Conservation (phyloP, 1,140 invertebrate genomes). For the Polyergus mexicanus region DNA sequence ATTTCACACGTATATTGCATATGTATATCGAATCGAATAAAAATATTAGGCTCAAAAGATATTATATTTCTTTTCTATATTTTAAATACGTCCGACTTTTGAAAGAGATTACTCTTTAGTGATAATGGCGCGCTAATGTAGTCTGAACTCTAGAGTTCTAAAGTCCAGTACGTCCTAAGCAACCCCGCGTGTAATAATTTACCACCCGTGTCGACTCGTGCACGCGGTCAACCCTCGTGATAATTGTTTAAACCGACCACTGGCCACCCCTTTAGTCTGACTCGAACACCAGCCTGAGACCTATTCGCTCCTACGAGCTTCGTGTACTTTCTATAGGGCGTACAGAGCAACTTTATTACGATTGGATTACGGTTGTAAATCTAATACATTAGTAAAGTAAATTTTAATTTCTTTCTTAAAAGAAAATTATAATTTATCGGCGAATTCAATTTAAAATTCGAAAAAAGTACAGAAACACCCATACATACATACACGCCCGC, state of each 20-base stretch:
- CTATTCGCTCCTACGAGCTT: constrained; percentile 72
- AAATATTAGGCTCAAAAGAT: too few relatives aligned
- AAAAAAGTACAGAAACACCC: neutral
- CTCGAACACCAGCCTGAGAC: constrained; percentile 75
- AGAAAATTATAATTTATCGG: neutral
- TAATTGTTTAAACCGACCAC: constrained; percentile 87
- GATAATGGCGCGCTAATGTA: constrained; percentile 58
- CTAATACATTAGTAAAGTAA: constrained; percentile 4
- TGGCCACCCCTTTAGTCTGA: constrained; percentile 81
- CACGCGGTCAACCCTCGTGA: constrained; percentile 83
- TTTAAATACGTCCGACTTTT: constrained; percentile 16
- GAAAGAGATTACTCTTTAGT: constrained; percentile 44
- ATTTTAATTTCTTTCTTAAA: neutral
- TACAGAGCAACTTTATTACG: constrained; percentile 75
- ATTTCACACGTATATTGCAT: too few relatives aligned
- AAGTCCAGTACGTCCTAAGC: constrained; percentile 74
- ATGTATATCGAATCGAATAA: neutral
- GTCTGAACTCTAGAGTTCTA: constrained; percentile 27
- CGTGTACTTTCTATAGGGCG: constrained; percentile 70
- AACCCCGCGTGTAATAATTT: constrained; percentile 83
- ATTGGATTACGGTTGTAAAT: constrained; percentile 69
- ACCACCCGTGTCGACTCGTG: constrained; percentile 83
- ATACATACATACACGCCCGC: neutral
- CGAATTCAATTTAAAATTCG: neutral
- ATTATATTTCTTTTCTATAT: constrained; percentile 9